Evolutionary conservation across 2,888 invertebrate genomes (phyloP), one percentile per base, ranked within the genome.

Genomic region (Orgyia antiqua): DNA sequence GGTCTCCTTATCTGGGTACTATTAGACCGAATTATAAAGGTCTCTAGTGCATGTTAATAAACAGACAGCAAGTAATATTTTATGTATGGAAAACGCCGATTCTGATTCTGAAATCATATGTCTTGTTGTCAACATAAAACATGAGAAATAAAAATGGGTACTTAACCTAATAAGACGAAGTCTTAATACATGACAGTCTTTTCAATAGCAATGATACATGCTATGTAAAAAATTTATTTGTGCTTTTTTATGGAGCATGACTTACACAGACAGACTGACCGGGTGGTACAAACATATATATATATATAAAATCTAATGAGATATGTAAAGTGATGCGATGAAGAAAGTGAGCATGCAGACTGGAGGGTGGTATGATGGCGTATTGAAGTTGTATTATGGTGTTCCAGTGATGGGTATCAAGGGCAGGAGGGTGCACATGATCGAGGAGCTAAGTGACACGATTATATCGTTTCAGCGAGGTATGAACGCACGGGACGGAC

Each of bases 381-480:
- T 51, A 58, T 57, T 74, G 63, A 75, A 67, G 70, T 69, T 69
- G 58, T 74, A 42, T 79, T 82, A 68, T 84, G 84, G 80, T 87
- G 83, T 88, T 89, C 66, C 90, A 97, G 97, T 97, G 90, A 97
- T 97, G 97, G 97, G 97, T 90, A 97, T 97, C 92, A 97, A 97
- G 89, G 98, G 98, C 80, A 92, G 97, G 74, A 91, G 98, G 83
- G 97, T 98, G 87, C 97, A 97, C 90, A 96, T 97, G 93, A 98
- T 98, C 87, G 98, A 98, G 90, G 97, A 97, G 89, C 92, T 98
- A 88, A 97, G 96, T 89, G 96, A 97, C 89, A 97, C 97, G 77
- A 96, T 98, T 86, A 97, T 98, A 89, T 97, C 97, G 83, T 98
- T 98, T 91, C 97, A 98, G 92, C 93, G 97, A 96, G 97, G 97